Base-by-base conservation (phyloP, 1,140 invertebrate species). In the Ridgeia piscesae region DNA sequence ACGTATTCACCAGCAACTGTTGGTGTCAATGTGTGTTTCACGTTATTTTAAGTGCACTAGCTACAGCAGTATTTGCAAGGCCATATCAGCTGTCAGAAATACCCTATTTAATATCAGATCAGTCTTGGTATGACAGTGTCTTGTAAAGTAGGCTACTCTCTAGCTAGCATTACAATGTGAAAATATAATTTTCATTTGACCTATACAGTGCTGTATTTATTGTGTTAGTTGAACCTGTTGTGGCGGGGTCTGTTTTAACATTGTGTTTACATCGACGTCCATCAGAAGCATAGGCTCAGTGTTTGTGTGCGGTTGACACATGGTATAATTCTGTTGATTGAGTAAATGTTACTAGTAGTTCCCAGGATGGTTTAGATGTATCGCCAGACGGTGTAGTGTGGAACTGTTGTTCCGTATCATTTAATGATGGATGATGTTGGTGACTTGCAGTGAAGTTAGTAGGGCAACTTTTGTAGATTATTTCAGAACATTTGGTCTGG, bases 391-490 rank as follows among this genome's bases (percentile, higher is more conserved):
- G 58, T 77, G 27, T 77, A 77, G 58, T 77, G 2, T 31, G 58
- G 58, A 21, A 31, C 58, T 14, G 17, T 4, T 77, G 27, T 77
- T 77, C 11, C 58, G 17, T 77, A 77, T 77, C 58, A 77, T 77
- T 42, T 42, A 42, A 77, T 77, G 27, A 77, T 77, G 58, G 27
- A 77, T 77, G 58, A 77, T 77, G 27, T 77, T 21, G 4, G 58
- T 77, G 58, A 77, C 58, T 77, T 9, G 27, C 27, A 21, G 6
- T 77, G 58, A 77, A 77, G 58, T 8, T 77, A 77, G 11, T 77
- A 77, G 58, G 58, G 58, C 58, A 77, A 77, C 58, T 77, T 77
- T 77, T 77, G 58, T 77, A 77, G 58, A 77, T 27, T 77, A 77
- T 77, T 77, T 77, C 27, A 31, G 58, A 77, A 27, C 58, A 77